These are phyloP conservation scores for Drosophila sp. DNA, from an alignment of 1,140 invertebrate species.

Conservation along the genomic window DNA sequence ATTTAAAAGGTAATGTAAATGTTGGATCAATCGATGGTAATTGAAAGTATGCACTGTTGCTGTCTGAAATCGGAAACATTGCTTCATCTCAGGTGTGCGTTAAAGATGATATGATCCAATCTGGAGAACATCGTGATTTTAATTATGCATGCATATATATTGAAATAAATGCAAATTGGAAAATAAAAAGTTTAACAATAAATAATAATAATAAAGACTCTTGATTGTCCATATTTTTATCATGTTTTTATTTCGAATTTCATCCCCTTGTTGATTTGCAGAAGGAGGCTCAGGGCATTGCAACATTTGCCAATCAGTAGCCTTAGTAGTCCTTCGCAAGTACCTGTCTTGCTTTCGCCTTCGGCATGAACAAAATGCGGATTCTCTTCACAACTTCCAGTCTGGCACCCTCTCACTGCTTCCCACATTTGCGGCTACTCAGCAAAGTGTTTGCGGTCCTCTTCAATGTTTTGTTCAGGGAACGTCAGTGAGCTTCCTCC, in stretches of 20 bases:
- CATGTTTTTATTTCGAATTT: background rate
- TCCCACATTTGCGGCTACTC: slow-evolving; percentile 11
- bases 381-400: background rate
- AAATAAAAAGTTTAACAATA: too few relatives aligned
- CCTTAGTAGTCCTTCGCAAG: background rate
- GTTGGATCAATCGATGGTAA: too few relatives aligned
- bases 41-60: too few relatives aligned
- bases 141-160: too few relatives aligned
- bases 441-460: slow-evolving; percentile 10
- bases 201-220: too few relatives aligned
- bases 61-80: too few relatives aligned
- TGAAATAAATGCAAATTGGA: too few relatives aligned
- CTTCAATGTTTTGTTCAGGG: background rate
- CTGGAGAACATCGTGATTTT: too few relatives aligned
- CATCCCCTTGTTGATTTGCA: background rate
- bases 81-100: too few relatives aligned
- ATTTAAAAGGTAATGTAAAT: too few relatives aligned
- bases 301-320: slow-evolving; percentile 6
- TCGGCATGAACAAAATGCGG: background rate
- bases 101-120: too few relatives aligned
- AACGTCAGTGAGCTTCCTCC: background rate
- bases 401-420: background rate
- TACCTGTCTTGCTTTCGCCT: slow-evolving; percentile 1
- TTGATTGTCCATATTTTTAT: too few relatives aligned
- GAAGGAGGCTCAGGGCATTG: background rate